Base-by-base conservation (phyloP, 2,888 invertebrate species). In the Hetaerina titia region DNA sequence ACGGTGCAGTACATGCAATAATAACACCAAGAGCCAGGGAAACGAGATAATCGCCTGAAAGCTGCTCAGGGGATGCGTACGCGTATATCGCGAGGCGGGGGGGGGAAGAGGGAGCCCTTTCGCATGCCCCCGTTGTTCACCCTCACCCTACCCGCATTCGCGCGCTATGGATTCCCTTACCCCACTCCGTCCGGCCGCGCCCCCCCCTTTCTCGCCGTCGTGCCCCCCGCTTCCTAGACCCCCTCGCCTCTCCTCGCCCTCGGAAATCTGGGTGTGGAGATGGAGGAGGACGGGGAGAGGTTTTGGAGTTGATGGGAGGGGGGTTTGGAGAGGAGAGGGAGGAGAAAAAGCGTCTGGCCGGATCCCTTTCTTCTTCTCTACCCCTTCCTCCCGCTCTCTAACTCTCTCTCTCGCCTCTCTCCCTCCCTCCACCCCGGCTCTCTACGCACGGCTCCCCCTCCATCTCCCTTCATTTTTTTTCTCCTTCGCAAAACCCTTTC, bases 401-500 rank as follows among this genome's bases (percentile, higher is more conserved):
- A n/a, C 31, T n/a, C n/a, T 89, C 89, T 89, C 56, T 22, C 57
- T n/a, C 22, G 19, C 11, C 45, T 45, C 88, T 31, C 31, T 19
- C 88, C 22, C 89, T 57, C n/a, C 57, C 17, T n/a, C 89, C 31
- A 0, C 7, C 89, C 89, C 13, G 22, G 5, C 7, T n/a, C 69
- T n/a, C 8, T 13, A 7, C n/a, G 19, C n/a, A 69, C 13, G n/a
- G 22, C 69, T 56, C 57, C 88, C 57, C 94, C 56, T 88, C 56
- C 22, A 25, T 57, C n/a, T 63, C 22, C 64, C 89, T n/a, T 57
- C 87, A 60, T 64, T 45, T 57, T 25, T 69, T n/a, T 57, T 89
- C 94, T 56, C 25, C 69, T 63, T 64, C 95, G 64, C 89, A 87
- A 87, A 22, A n/a, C 64, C n/a, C 89, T 89, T 88, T 89, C 56